Evolutionary conservation across 2,888 invertebrate species (phyloP).

Genomic region (Folsomia candida): DNA sequence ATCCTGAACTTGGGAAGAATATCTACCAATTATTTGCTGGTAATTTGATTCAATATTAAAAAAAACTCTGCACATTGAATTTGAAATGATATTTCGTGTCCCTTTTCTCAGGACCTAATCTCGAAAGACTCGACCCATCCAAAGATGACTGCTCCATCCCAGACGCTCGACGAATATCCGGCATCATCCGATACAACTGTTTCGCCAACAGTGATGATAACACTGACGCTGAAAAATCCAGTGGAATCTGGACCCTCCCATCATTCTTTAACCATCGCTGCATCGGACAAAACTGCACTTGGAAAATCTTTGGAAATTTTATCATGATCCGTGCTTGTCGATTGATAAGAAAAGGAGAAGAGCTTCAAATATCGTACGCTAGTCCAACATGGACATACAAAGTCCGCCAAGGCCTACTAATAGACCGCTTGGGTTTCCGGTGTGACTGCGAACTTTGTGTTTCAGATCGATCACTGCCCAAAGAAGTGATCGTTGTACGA

Average conservation of each 20-base stretch:
- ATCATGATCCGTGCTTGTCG: slow-evolving; percentile 28
- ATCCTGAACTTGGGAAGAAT: slow-evolving; percentile 19
- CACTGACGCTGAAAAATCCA: slow-evolving; percentile 24
- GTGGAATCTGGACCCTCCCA: slow-evolving; percentile 34
- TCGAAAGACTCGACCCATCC: slow-evolving; percentile 22
- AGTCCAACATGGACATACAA: slow-evolving; percentile 27
- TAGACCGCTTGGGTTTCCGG: slow-evolving; percentile 29
- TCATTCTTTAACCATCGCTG: slow-evolving; percentile 37
- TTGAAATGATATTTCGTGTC: neutral
- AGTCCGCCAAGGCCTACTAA: slow-evolving; percentile 25
- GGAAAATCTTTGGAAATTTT: slow-evolving; percentile 39
- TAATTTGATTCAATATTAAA: slow-evolving; percentile 9
- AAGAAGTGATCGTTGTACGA: slow-evolving; percentile 7
- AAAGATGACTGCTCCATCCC: slow-evolving; percentile 4
- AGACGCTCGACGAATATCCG: slow-evolving; percentile 31
- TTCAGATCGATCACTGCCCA: slow-evolving; percentile 19
- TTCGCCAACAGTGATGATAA: slow-evolving; percentile 30
- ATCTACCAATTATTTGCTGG: slow-evolving; percentile 30
- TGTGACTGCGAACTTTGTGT: slow-evolving; percentile 28
- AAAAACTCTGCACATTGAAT: neutral
- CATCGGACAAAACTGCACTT: slow-evolving; percentile 32
- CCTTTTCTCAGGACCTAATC: slow-evolving; percentile 21
- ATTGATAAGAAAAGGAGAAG: slow-evolving; percentile 27
- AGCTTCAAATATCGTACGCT: slow-evolving; percentile 30
- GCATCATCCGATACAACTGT: slow-evolving; percentile 26